These are phyloP conservation scores for Pelodiscus sinensis DNA, from an alignment of 2,113 vertebrate species.

Conservation along the genomic window DNA sequence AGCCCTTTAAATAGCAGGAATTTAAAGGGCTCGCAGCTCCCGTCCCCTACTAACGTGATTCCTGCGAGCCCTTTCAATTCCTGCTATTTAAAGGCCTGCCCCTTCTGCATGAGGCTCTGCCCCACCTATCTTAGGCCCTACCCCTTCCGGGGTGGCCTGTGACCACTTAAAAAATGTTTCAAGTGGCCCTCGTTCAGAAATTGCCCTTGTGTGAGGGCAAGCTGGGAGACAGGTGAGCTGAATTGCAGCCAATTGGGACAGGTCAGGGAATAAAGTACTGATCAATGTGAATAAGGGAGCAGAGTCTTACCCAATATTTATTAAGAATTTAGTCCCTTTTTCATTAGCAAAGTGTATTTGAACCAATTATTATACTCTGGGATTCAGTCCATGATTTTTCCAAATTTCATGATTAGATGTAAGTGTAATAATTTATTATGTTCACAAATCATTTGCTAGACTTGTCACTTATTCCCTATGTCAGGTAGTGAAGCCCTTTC, in stretches of 20 bases:
- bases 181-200: no score
- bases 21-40: no score
- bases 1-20: no score
- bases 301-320: constrained; percentile 23
- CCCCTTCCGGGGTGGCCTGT: no score
- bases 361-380: constrained; percentile 19
- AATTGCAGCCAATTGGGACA: not conserved
- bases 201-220: not conserved
- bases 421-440: constrained; percentile 72
- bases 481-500: constrained; percentile 14
- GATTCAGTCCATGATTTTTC: constrained; percentile 59
- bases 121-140: no score
- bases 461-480: constrained; percentile 66
- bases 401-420: constrained; percentile 64
- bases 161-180: no score
- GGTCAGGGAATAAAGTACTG: constrained; percentile 11
- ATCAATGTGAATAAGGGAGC: constrained; percentile 14
- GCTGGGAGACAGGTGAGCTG: not conserved
- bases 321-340: constrained; percentile 11
- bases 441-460: constrained; percentile 60
- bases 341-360: constrained; percentile 1
- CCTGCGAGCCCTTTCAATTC: no score
- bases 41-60: no score
- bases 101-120: no score
- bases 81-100: no score